Evolutionary conservation across 2,797 vertebrate species (phyloP).

Genomic region (Scyliorhinus canicula): DNA sequence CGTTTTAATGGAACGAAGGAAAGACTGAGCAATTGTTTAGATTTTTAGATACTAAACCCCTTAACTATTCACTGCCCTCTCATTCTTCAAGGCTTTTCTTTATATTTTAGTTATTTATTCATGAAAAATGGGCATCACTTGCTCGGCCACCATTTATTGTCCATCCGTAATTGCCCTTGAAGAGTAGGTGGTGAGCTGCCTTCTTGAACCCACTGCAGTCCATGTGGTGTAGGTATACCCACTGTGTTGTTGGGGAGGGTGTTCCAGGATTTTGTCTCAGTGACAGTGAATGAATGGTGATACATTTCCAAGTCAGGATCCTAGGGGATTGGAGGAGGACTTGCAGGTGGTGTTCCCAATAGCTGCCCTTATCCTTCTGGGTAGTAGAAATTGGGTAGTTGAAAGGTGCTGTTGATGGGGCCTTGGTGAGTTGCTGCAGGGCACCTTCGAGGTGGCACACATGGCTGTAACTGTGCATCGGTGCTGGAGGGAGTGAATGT

Average conservation of each 20-base stretch:
- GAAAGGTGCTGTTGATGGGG: background rate
- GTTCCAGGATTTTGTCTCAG: background rate
- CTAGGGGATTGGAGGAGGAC: background rate
- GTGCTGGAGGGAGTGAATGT: background rate
- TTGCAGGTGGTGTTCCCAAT: background rate
- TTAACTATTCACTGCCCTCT: background rate
- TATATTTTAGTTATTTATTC: background rate
- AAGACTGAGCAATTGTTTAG: background rate
- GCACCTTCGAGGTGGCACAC: background rate
- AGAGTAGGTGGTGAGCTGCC: background rate
- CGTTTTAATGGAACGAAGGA: background rate
- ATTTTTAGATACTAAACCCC: background rate
- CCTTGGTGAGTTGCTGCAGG: background rate
- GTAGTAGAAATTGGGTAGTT: background rate
- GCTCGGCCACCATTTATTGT: too few species aligned
- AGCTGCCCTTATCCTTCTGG: background rate
- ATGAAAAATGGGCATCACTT: background rate
- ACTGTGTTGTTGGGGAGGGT: background rate
- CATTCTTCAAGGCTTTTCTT: background rate
- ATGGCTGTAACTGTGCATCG: background rate
- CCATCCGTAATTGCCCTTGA: background rate
- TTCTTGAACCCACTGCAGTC: background rate
- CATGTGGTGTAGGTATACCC: background rate
- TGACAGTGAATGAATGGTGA: background rate
- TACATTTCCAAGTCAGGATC: background rate